Conservation (phyloP, 2,797 vertebrate genomes). For the Artibeus lituratus region DNA sequence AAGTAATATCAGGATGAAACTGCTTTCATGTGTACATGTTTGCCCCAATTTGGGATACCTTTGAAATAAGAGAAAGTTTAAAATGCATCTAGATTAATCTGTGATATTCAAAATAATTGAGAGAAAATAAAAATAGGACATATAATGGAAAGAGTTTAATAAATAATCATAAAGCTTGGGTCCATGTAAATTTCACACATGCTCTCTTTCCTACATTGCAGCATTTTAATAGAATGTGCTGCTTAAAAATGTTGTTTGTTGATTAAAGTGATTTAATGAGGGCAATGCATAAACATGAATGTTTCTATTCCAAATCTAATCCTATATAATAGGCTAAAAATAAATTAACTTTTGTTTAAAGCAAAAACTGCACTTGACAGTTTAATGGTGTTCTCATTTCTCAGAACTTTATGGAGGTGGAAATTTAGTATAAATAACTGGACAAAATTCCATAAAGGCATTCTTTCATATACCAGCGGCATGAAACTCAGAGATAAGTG, state of each 20-base stretch:
- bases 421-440: constrained; percentile 67
- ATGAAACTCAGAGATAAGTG: constrained; percentile 68
- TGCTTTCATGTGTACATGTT: neutral
- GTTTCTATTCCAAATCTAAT: constrained; percentile 22
- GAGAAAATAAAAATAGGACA: constrained; percentile 32
- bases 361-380: neutral
- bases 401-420: constrained; percentile 33
- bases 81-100: neutral
- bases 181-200: neutral
- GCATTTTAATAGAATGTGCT: constrained; percentile 23
- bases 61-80: neutral
- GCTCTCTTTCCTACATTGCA: neutral
- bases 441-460: constrained; percentile 57
- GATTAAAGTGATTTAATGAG: constrained; percentile 49
- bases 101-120: neutral
- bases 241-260: constrained; percentile 27
- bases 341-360: constrained; percentile 46
- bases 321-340: constrained; percentile 24
- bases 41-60: neutral
- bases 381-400: constrained; percentile 39
- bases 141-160: neutral
- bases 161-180: neutral
- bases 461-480: neutral
- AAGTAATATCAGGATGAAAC: neutral
- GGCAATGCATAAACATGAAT: constrained; percentile 3